Evolutionary conservation across 2,113 vertebrate genomes (phyloP).

Genomic region (Percopsis transmontana): DNA sequence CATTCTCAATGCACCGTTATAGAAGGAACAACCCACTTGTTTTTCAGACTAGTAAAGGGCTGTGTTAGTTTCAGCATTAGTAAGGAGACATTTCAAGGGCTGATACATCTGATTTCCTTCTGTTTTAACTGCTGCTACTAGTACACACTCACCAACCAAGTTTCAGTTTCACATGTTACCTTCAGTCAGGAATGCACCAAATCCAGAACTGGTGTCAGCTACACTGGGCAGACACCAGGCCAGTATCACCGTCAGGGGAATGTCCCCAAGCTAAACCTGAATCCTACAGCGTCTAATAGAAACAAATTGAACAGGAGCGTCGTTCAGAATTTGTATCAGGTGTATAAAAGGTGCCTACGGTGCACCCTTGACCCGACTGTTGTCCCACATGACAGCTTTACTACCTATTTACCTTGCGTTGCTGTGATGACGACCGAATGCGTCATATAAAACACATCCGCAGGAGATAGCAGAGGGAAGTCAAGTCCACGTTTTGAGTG

Average conservation of each 20-base stretch:
- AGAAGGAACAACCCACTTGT: slow-evolving; percentile 45
- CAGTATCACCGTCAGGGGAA: too few relatives aligned
- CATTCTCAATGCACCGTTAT: slow-evolving; percentile 45
- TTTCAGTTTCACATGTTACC: background rate
- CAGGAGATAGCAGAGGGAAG: slow-evolving; percentile 15
- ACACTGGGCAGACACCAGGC: slow-evolving; percentile 2
- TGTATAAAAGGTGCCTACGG: too few relatives aligned
- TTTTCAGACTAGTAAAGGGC: slow-evolving; percentile 70
- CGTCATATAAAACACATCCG: slow-evolving; percentile 9
- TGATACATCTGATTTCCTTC: slow-evolving; percentile 60
- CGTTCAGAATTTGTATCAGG: too few relatives aligned
- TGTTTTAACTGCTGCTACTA: slow-evolving; percentile 43
- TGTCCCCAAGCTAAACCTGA: background rate
- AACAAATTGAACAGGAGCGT: background rate
- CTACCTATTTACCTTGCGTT: slow-evolving; percentile 5
- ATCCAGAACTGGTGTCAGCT: background rate
- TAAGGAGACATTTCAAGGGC: slow-evolving; percentile 73
- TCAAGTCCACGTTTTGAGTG: slow-evolving; percentile 3
- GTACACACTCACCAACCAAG: slow-evolving; percentile 22
- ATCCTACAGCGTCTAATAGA: background rate
- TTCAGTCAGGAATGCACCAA: slow-evolving; percentile 3
- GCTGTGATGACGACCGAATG: background rate
- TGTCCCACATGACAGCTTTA: slow-evolving; percentile 30
- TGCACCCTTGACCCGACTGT: too few relatives aligned
- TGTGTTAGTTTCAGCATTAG: slow-evolving; percentile 60